A percentile compares a stretch with the other conserved stretches of the same genome.
These are phyloP conservation scores for Mormoops blainvillei DNA, from an alignment of 2,113 vertebrate species.

Conservation along the genomic window DNA sequence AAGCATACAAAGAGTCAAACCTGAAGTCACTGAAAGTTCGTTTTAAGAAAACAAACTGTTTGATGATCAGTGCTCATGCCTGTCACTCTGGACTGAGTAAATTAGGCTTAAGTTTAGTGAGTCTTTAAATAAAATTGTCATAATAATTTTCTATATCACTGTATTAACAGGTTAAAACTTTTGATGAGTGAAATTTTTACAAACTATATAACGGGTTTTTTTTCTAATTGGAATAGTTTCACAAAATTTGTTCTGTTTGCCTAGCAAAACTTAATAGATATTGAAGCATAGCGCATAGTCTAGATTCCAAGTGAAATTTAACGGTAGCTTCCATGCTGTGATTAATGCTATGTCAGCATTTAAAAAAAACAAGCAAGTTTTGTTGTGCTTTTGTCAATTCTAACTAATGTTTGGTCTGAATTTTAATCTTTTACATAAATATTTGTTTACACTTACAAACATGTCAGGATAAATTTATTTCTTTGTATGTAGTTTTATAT, in stretches of 20 bases:
- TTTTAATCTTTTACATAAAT: conserved; percentile 14
- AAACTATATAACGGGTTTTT: not conserved
- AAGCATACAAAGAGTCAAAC: conserved; percentile 37
- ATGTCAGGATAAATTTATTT: not conserved
- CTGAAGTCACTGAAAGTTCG: conserved; percentile 49
- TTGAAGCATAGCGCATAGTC: not conserved
- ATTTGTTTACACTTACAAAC: not conserved
- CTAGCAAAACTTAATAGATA: not conserved
- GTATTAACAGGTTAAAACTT: not conserved
- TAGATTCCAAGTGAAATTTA: not conserved
- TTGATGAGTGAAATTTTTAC: not conserved
- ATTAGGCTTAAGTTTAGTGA: not conserved
- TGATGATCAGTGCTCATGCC: not conserved
- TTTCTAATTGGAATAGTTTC: not conserved
- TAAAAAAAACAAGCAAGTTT: not conserved
- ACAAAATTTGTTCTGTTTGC: not conserved
- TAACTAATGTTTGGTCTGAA: not conserved
- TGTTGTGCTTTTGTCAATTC: conserved; percentile 7
- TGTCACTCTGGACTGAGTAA: not conserved
- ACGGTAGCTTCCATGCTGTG: not conserved
- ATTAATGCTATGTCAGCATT: not conserved
- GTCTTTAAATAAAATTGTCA: not conserved
- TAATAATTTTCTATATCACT: not conserved
- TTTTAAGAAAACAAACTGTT: conserved; percentile 47
- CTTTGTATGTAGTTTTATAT: not conserved